These are phyloP conservation scores for Astreopora myriophthalma DNA, from an alignment of 64 coral and sea anemone genomes.

Conservation along the genomic window DNA sequence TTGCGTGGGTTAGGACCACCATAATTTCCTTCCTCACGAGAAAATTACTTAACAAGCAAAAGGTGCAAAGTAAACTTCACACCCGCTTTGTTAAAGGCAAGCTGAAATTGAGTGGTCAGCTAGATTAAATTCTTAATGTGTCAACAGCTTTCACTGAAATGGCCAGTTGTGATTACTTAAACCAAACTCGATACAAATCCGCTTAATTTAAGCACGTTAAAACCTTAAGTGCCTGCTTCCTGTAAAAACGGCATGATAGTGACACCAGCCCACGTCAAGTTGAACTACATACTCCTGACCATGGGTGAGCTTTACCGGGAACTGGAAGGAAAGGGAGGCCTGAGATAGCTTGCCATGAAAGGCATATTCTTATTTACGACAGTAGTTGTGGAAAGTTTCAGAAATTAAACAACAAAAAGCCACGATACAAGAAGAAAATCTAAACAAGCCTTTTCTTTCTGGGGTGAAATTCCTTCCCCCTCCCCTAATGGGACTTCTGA, in stretches of 20 bases:
- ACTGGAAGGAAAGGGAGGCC: too few relatives aligned
- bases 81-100: neutral
- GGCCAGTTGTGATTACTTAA: neutral
- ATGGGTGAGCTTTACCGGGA: too few relatives aligned
- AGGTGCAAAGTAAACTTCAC: neutral
- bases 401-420: too few relatives aligned
- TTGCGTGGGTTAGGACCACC: too few relatives aligned
- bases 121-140: neutral
- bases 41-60: neutral
- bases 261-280: neutral
- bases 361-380: neutral
- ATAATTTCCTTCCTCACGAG: too few relatives aligned
- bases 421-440: too few relatives aligned
- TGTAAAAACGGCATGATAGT: neutral
- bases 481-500: too few relatives aligned
- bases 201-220: neutral
- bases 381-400: too few relatives aligned
- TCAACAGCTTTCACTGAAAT: neutral
- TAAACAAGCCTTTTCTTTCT: too few relatives aligned
- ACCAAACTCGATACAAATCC: neutral
- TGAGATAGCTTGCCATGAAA: too few relatives aligned
- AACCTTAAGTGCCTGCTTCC: conserved; percentile 13
- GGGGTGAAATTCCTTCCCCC: too few relatives aligned
- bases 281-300: too few relatives aligned
- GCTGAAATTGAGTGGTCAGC: neutral